These are phyloP conservation scores for Nycteola revayana DNA, from an alignment of 2,888 invertebrate genomes.

Conservation along the genomic window DNA sequence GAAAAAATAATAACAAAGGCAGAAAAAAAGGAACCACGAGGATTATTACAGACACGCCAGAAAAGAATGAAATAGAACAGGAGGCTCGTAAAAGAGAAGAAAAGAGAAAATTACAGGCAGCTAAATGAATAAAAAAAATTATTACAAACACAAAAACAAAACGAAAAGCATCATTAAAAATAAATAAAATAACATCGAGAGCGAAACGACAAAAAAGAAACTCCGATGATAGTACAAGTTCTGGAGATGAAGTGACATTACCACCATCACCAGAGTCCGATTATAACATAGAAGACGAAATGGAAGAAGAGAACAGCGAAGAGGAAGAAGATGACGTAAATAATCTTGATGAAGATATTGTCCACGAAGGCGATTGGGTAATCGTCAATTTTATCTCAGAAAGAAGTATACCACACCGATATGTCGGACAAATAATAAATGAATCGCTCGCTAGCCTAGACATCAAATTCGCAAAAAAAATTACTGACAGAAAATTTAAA, in stretches of 20 bases:
- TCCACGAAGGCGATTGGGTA: slow-evolving; percentile 25
- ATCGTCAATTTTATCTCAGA: slow-evolving; percentile 26
- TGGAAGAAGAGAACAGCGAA: slow-evolving; percentile 9
- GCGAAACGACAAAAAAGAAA: slow-evolving; percentile 3
- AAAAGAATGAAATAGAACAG: too few species aligned
- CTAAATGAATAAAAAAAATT: background rate
- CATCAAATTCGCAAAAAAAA: too few species aligned
- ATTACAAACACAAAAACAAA: too few species aligned
- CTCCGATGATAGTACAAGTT: slow-evolving; percentile 8
- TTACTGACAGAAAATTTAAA: too few species aligned
- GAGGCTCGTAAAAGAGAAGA: too few species aligned
- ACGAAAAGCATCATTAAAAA: slow-evolving; percentile 6
- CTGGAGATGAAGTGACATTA: slow-evolving; percentile 11
- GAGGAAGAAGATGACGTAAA: too few species aligned
- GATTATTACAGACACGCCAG: too few species aligned
- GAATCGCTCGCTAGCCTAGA: slow-evolving; percentile 15
- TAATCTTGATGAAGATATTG: slow-evolving; percentile 14
- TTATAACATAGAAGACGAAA: slow-evolving; percentile 8
- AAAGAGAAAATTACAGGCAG: too few species aligned
- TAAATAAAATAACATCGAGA: slow-evolving; percentile 8
- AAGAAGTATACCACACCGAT: slow-evolving; percentile 25
- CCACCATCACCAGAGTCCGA: slow-evolving; percentile 17
- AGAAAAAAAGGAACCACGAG: too few species aligned
- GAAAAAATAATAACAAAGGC: too few species aligned
- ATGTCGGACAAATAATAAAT: slow-evolving; percentile 27